Evolutionary conservation across 2,797 vertebrate genomes (phyloP), one percentile per base, ranked within the genome.

Genomic region (Notoglanidium macrostoma): DNA sequence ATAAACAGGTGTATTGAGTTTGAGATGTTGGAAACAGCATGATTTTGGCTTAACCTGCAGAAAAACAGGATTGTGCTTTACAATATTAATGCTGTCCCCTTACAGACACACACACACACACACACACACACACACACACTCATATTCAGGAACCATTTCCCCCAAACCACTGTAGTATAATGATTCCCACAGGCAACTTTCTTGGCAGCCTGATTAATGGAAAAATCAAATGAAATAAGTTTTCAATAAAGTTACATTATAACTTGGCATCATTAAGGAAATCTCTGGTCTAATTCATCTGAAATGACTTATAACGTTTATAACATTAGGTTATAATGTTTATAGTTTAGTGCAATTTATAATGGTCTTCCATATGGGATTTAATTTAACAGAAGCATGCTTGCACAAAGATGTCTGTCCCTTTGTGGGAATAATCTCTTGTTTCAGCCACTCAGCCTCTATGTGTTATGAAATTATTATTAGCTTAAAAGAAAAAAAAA

Each of bases 11-110:
- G 78, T 81, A 29, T 82, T 84, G 54, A 46, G 29, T 55, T 57
- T 49, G 49, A 68, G 57, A 86, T 21, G 54, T 85, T 87, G 63
- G 84, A 84, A 87, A 87, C 86, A 15, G 73, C 44, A 84, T 89
- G 89, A 89, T 81, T 88, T 86, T 81, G 61, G 84, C 35, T 82
- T 35, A 23, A 78, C 86, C 84, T 72, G 44, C 67, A 76, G 59
- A 80, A 70, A 86, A 79, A 35, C 80, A 72, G 84, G 88, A 88
- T 85, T 89, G 86, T 86, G n/a, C 55, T 54, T 35, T 78, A 32
- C 51, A 35, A n/a, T 57, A 78, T 21, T 8, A 78, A 57, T 78
- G 8, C 76, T 55, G 19, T 44, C 51, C 17, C 17, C n/a, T 17
- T 21, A 78, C 10, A 46, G 6, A 70, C 7, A 40, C 67, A 70